Evolutionary conservation across 2,113 vertebrate genomes (phyloP).

Genomic region (Vulpes vulpes): DNA sequence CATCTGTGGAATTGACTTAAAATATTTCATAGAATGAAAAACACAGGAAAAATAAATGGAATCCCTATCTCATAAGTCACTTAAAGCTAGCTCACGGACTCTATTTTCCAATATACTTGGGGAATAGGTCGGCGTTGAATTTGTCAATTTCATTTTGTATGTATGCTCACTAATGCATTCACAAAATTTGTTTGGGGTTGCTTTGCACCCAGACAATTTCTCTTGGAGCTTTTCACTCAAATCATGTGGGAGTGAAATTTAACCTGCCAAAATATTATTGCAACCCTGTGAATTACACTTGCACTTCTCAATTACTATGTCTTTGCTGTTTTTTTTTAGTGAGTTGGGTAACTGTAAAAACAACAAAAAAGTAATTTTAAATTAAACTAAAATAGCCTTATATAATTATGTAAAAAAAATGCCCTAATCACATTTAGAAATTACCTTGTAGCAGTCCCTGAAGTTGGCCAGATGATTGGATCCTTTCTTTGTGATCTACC

Average conservation of each 20-base stretch:
- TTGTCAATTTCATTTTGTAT: constrained; percentile 73
- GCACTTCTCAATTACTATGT: constrained; percentile 59
- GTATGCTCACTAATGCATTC: constrained; percentile 64
- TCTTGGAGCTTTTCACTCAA: constrained; percentile 60
- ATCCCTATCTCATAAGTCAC: constrained; percentile 24
- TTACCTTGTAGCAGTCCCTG: constrained; percentile 30
- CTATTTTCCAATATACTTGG: constrained; percentile 60
- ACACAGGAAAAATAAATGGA: neutral
- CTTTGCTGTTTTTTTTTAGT: constrained; percentile 43
- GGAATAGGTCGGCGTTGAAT: constrained; percentile 54
- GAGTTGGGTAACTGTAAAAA: constrained; percentile 36
- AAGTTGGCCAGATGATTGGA: neutral
- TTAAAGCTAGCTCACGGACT: constrained; percentile 42
- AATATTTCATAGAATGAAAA: constrained; percentile 19
- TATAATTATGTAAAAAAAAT: neutral
- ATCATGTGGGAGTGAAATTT: constrained; percentile 66
- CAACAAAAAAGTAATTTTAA: neutral
- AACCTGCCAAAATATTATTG: constrained; percentile 67
- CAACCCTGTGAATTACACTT: constrained; percentile 64
- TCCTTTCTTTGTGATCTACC: constrained; percentile 36
- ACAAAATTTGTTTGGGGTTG: constrained; percentile 71
- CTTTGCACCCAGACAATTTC: constrained; percentile 73
- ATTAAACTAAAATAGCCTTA: neutral
- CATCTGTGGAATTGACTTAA: constrained; percentile 58
- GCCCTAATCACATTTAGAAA: neutral